Conservation (phyloP, 2,888 invertebrate genomes). For the Salticus scenicus region DNA sequence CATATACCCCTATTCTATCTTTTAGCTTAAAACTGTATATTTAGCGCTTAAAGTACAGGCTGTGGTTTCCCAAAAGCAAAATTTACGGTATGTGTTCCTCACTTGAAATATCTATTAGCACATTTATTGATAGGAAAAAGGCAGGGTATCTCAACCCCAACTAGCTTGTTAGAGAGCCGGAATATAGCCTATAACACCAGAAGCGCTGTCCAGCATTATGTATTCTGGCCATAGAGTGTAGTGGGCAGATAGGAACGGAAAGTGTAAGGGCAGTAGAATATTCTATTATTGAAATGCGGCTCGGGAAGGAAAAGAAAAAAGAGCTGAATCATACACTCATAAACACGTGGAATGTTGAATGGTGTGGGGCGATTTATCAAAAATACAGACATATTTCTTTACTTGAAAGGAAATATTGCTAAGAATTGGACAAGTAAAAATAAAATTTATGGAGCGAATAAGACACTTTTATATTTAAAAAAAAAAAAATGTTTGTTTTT, state of each 20-base stretch:
- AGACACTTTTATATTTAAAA: too few relatives aligned
- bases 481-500: too few relatives aligned
- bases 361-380: not conserved
- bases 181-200: not conserved
- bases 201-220: constrained; percentile 1
- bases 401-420: too few relatives aligned
- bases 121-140: constrained; percentile 54
- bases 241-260: not conserved
- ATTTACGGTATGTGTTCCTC: constrained; percentile 7
- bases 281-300: constrained; percentile 10
- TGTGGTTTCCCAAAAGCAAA: not conserved
- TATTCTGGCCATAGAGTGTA: not conserved
- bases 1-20: constrained; percentile 19
- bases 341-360: not conserved
- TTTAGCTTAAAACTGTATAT: constrained; percentile 49
- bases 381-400: too few relatives aligned
- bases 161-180: not conserved
- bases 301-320: not conserved
- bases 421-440: too few relatives aligned
- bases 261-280: not conserved
- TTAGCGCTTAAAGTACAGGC: constrained; percentile 23
- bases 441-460: too few relatives aligned
- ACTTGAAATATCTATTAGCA: constrained; percentile 47
- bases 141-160: not conserved
- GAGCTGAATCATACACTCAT: not conserved